Base-by-base conservation (phyloP, 2,797 vertebrate species). In the Hemibagrus guttatus region DNA sequence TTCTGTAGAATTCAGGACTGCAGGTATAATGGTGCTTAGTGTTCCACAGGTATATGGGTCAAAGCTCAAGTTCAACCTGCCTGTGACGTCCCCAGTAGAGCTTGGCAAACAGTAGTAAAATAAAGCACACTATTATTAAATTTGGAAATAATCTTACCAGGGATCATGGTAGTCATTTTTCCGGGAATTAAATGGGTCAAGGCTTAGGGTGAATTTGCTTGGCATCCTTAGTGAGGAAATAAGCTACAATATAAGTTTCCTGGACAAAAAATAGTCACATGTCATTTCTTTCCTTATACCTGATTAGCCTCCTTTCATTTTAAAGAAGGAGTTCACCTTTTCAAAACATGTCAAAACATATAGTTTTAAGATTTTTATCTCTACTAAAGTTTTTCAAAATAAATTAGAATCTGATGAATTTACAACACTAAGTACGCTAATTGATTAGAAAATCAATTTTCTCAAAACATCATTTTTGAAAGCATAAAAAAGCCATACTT, bases 21-120 rank as follows among this genome's bases (percentile, higher is more conserved):
- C 52, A 56, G 75, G 8, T 54, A 76, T 76, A 76, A 76, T 76
- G 49, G 49, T 21, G 16, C 28, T 31, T 31, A 31, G 28, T 78
- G 75, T 78, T 78, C 52, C 17, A 31, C 19, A 31, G 28, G 31
- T 35, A 12, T 11, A 35, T 56, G 75, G 52, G 28, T n/a, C 28
- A 78, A n/a, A 56, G 75, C 52, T 78, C 28, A 78, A 78, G 52
- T 79, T 58, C 28, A 79, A 35, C 17, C 17, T 58, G 28, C 75
- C 52, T 21, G n/a, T n/a, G 54, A 78, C 75, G 58, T 78, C 28
- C 74, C 75, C 17, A 31, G 28, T 79, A 31, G 2, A 35, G 17
- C 28, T 78, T 17, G 42, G 49, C 49, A 17, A 56, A 42, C 49
- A 76, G 16, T 28, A 35, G 17, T 78, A 58, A 56, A 78, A 35